Base-by-base conservation (phyloP, 2,797 vertebrate species). In the Sphenodon punctatus region DNA sequence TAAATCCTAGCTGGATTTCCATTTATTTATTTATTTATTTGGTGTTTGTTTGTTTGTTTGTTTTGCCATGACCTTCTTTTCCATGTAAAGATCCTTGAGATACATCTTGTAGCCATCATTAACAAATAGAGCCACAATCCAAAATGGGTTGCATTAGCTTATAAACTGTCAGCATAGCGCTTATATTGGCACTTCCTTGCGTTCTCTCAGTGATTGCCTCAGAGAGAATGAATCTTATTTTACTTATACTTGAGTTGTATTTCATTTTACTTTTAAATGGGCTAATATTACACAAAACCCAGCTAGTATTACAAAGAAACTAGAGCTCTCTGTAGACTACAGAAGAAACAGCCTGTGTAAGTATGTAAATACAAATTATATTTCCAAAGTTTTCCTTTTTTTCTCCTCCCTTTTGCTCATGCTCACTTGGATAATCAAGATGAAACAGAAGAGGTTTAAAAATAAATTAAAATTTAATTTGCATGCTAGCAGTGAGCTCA, bases 401-500 rank as follows among this genome's bases (percentile, higher is more conserved):
- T 22, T 16, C 38, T 34, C 16, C 7, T 27, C 1, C 12, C 68
- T 15, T 4, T 7, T 12, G 38, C 85, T 88, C 55, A 55, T 75
- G 27, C 8, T 90, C 74, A 61, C 27, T 87, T 76, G 58, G 60
- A 80, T 90, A 85, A 87, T 71, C 15, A 90, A 89, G 66, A 85
- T 89, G 67, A 92, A 84, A 83, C 67, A 74, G 60, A 88, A 74
- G 42, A 84, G 16, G 25, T 64, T 75, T 80, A 84, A 88, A 61
- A 85, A 61, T 66, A 88, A 91, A 89, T 89, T 67, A 80, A 59
- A 88, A 51, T 49, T 78, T 74, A 78, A 83, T 89, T 83, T 81
- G 39, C 45, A 79, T 83, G 55, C 64, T 65, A 66, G 49, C 53
- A 76, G 15, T 42, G 66, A 87, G 55, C 49, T 92, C 34, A 85